Evolutionary conservation across 2,888 invertebrate species (phyloP), one percentile per base, ranked within the genome.

Genomic region (Acanthosepion pharaonis): DNA sequence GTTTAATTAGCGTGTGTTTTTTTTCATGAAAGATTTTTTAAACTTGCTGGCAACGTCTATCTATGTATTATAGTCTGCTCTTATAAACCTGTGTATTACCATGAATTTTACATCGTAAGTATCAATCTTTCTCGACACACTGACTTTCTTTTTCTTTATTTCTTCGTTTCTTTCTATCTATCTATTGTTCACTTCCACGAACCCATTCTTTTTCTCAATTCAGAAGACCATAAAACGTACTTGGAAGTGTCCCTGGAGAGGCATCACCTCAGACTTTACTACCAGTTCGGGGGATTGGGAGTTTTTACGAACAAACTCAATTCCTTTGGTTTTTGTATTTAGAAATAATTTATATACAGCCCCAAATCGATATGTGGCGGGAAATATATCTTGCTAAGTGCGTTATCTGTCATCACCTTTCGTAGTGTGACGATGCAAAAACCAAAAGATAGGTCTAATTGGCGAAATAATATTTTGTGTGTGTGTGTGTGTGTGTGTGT

Each of bases 361-460:
- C n/a, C 15, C n/a, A 78, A 78, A n/a, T 78, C 78, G n/a, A 78
- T 78, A 78, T n/a, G 4, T 3, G 18, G n/a, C 6, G n/a, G 15
- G n/a, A n/a, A 78, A 78, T n/a, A 78, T 78, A 78, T 78, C 78
- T 78, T 78, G 78, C 78, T 78, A 78, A 78, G 78, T 78, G 78
- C 15, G n/a, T 23, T n/a, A n/a, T 8, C n/a, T 78, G 78, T 78
- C n/a, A 78, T 78, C n/a, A 18, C 78, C 78, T 78, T 78, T 78
- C 33, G 78, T 78, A n/a, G 78, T 9, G 11, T 78, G n/a, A 78
- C n/a, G n/a, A 78, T 9, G n/a, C n/a, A 0, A 33, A 78, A 78
- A 78, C 33, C n/a, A 8, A 33, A 78, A 78, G 78, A 18, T 18
- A 78, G 78, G n/a, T n/a, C 18, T 78, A 78, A 78, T 15, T 78